Evolutionary conservation across 2,888 invertebrate species (phyloP).

Genomic region (Troides helena): DNA sequence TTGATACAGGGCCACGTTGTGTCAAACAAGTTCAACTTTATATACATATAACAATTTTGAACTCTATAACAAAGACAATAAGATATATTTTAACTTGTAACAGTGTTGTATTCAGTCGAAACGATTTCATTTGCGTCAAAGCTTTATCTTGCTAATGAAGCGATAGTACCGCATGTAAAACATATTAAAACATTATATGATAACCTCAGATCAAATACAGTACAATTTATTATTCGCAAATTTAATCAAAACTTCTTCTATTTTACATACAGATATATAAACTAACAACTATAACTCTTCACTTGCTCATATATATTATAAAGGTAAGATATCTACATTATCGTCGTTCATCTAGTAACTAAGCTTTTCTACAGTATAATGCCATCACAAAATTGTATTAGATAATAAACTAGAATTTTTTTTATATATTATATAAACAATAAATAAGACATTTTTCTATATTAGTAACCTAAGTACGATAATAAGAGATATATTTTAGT

Average conservation of each 20-base stretch:
- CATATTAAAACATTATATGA: conserved; percentile 27
- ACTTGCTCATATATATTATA: too few species aligned
- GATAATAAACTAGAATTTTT: too few species aligned
- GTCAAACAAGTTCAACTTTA: not conserved
- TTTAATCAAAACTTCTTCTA: not conserved
- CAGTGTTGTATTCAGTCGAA: conserved; percentile 1
- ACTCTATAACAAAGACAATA: not conserved
- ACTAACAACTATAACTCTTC: too few species aligned
- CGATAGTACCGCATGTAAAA: conserved; percentile 37
- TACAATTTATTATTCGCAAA: not conserved
- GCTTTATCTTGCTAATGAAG: conserved; percentile 46
- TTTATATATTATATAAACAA: too few species aligned
- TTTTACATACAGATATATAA: not conserved
- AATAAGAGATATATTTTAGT: too few species aligned
- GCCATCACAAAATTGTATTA: too few species aligned
- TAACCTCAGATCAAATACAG: conserved; percentile 4
- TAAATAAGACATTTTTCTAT: too few species aligned
- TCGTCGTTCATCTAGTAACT: too few species aligned
- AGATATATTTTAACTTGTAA: not conserved
- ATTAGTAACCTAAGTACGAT: too few species aligned
- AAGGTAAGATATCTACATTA: too few species aligned
- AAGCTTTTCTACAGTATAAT: too few species aligned
- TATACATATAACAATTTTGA: not conserved
- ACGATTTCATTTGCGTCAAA: conserved; percentile 40
- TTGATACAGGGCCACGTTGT: conserved; percentile 2